Base-by-base conservation (phyloP, 2,888 invertebrate species). In the Lasioglossum zephyrum region DNA sequence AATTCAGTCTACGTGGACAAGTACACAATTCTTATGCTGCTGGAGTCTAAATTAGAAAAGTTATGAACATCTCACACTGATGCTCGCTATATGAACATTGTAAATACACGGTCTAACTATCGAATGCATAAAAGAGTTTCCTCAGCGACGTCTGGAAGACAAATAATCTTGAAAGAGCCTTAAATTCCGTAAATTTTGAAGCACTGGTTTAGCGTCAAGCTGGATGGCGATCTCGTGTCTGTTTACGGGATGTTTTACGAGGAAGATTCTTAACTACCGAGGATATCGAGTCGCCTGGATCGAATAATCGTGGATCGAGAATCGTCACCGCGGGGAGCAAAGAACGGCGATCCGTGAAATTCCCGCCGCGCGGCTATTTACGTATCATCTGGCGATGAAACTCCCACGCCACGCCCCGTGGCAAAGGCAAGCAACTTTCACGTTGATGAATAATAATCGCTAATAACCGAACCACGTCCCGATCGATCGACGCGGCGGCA, bases 401-500 rank as follows among this genome's bases (percentile, higher is more conserved):
- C 86, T 88, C 82, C 88, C 87, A 87, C 87, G 82, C 84, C 86
- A 90, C 88, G 81, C 82, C 75, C 70, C 82, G 66, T 26, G 41
- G 73, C 70, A 39, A 44, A 73, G 63, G 74, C 78, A 73, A 31
- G 47, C 74, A 77, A 82, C 81, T 91, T 84, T 87, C 83, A 77
- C 82, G 60, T 39, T 73, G 87, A 89, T 89, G 87, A 92, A 91
- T 91, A 92, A 92, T 91, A 89, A 89, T 89, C 83, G 82, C 77
- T 89, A 87, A 91, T 92, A 89, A 90, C 70, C 85, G 86, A 79
- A 85, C 79, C 44, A 77, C 44, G 78, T 22, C n/a, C 41, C 88
- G 85, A 88, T 91, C 90, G 81, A 90, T 90, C 91, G 87, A 75
- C 77, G 78, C 39, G 73, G 60, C 47, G 47, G 47, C 57, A 74